Evolutionary conservation across 2,113 vertebrate species (phyloP), one percentile per base, ranked within the genome.

Genomic region (Cyanoliseus patagonus): DNA sequence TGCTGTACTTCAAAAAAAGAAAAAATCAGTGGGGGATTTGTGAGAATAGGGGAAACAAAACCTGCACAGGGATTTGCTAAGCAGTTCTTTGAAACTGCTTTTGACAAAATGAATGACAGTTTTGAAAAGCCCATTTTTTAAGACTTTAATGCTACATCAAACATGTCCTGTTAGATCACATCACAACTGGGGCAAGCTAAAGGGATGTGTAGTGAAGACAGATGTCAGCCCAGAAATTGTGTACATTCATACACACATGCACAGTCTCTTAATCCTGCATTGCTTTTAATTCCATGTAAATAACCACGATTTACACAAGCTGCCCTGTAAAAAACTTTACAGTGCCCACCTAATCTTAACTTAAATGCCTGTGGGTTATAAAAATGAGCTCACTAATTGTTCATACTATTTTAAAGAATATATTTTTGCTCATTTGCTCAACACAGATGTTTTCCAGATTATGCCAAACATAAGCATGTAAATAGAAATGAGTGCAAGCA

Each of bases 121-220:
- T 96, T 97, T 96, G 91, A 96, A 94, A 94, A 92, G 95, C 69
- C 67, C 57, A 57, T 92, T 94, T 96, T 97, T 95, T 91, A 88
- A 87, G 74, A 92, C 91, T 90, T 91, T 92, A 94, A 96, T 92
- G 88, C 93, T 94, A 91, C 92, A 97, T 92, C 88, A 96, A 84
- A 90, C 95, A 95, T 72, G 94, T 96, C 97, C 92, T 88, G 86
- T 90, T 95, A 81, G 49, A 95, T 94, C 92, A 91, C 80, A 96
- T 94, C 92, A 92, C 87, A 94, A 74, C n/a, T 92, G 92, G 93
- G 77, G 78, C 73, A 96, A 87, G 86, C 77, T 91, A 96, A 96
- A 93, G 31, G 51, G 90, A 83, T 87, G 55, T 78, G 82, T n/a
- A 2, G 0, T 63, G 37, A 37, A 83, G 66, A 77, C 75, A 88